Percentiles rank a stretch among this genome's conserved stretches.
Conservation (phyloP, 1,140 invertebrate genomes). For the Eupristina koningsbergeri region DNA sequence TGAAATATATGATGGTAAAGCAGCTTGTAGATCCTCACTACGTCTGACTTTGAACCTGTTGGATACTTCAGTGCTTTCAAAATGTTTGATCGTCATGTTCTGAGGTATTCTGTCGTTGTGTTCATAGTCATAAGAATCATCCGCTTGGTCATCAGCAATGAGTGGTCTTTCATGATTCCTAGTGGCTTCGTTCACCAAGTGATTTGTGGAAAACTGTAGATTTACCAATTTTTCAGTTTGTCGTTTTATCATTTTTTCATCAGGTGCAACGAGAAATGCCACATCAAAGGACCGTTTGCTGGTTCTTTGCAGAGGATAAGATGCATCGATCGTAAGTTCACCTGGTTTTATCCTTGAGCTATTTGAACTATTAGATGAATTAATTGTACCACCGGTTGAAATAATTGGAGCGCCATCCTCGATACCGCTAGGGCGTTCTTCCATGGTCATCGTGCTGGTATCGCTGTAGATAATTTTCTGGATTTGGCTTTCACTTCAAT, state of each 20-base stretch:
- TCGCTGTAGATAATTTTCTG: slow-evolving; percentile 23
- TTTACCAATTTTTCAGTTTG: slow-evolving; percentile 76
- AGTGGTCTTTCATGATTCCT: neutral
- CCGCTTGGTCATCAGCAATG: slow-evolving; percentile 36
- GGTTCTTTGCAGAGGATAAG: slow-evolving; percentile 67
- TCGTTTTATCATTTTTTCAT: slow-evolving; percentile 83
- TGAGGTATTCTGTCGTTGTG: slow-evolving; percentile 59
- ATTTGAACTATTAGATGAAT: slow-evolving; percentile 40
- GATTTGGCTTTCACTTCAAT: neutral
- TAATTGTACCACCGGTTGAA: slow-evolving; percentile 59
- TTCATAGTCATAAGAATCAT: slow-evolving; percentile 40
- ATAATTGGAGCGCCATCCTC: slow-evolving; percentile 67
- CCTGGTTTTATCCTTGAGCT: slow-evolving; percentile 52
- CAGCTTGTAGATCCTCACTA: slow-evolving; percentile 55
- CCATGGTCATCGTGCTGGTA: slow-evolving; percentile 71
- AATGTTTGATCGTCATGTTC: slow-evolving; percentile 65
- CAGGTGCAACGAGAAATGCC: slow-evolving; percentile 88
- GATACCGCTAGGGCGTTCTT: slow-evolving; percentile 70
- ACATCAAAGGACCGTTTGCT: slow-evolving; percentile 88
- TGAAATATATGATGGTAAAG: slow-evolving; percentile 62
- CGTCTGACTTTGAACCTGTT: slow-evolving; percentile 53
- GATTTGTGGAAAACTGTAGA: slow-evolving; percentile 69
- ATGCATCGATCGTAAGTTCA: slow-evolving; percentile 64
- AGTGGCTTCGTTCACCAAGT: slow-evolving; percentile 38
- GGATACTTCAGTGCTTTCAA: slow-evolving; percentile 54